Evolutionary conservation across 1,140 invertebrate species (phyloP).

Genomic region (Scaptomyza hsui): DNA sequence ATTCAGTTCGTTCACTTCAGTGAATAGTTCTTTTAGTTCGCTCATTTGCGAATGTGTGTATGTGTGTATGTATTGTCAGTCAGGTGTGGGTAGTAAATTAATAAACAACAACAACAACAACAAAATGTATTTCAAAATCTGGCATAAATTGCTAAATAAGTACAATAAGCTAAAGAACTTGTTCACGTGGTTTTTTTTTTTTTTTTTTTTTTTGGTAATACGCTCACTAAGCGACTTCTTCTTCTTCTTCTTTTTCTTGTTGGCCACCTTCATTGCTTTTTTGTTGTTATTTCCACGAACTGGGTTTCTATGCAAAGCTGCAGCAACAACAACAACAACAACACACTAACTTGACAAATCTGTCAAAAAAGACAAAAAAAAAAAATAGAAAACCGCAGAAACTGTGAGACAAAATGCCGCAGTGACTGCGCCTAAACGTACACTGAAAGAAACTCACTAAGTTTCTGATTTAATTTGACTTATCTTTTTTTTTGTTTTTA

Average conservation of each 20-base stretch:
- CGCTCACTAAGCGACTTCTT: background rate
- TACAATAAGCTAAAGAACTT: conserved; percentile 8
- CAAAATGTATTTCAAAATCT: conserved; percentile 2
- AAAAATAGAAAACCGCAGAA: background rate
- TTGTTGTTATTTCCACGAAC: background rate
- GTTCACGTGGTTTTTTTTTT: conserved; percentile 8
- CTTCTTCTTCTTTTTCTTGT: too few relatives aligned
- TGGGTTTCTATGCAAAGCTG: conserved; percentile 13
- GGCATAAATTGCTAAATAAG: conserved; percentile 43
- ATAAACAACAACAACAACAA: conserved; percentile 17
- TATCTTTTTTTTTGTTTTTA: too few relatives aligned
- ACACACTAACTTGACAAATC: conserved; percentile 24
- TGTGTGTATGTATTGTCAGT: conserved; percentile 3
- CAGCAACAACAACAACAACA: background rate
- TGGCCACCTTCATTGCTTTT: conserved; percentile 2
- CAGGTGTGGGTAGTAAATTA: conserved; percentile 25
- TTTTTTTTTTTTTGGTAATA: background rate
- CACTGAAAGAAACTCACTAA: background rate
- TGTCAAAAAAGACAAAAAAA: background rate
- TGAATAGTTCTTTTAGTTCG: too few relatives aligned
- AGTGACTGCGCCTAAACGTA: background rate
- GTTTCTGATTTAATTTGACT: too few relatives aligned
- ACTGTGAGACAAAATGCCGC: background rate
- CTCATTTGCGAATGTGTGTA: too few relatives aligned
- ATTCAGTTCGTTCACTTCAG: too few relatives aligned